Base-by-base conservation (phyloP, 1,140 invertebrate genomes). In the Drosophila chauvacae region DNA sequence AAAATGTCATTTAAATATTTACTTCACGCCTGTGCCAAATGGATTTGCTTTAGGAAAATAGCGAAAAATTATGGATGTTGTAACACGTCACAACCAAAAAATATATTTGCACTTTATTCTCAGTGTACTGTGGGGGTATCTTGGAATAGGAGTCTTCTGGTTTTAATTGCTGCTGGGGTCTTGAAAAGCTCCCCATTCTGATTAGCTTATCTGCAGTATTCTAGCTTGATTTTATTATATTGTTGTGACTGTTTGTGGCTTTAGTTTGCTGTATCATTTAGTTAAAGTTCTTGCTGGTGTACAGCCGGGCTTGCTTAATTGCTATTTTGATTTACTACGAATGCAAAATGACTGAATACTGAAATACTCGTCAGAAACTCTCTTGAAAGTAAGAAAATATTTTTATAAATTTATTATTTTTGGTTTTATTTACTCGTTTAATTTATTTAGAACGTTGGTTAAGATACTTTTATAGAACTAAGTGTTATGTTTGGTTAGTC, bases 1-100 rank as follows among this genome's bases (percentile, higher is more conserved):
- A 76, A 75, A 76, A 77, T 65, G 71, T 55, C 73, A 77, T 69
- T 69, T 77, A 56, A 53, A 68, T 77, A 55, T 68, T 55, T 39
- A 41, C 41, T 60, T 57, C 20, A 69, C 42, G 13, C 42, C 53
- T 60, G 35, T 72, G 23, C n/a, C 68, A 26, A 72, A 72, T 72
- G 23, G 45, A 60, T 72, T 72, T 48, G 23, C 26, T 23, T 44
- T n/a, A 35, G 16, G 23, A 23, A 35, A 33, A 42, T 18, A 45
- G 39, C 65, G 28, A 48, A 48, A 69, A 48, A 3, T n/a, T 14
- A 44, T 37, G 47, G 47, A 26, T 35, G 11, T 44, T 30, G 7
- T 1, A 9, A 26, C 30, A 66, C 58, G 57, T 68, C 47, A 50
- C 9, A 11, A 35, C 0, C 11, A 35, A 0, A 0, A 10, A 28